phyloP scores from a whole-genome alignment of 2,888 invertebrate species.

The Trichopoda pennipes region DNA sequence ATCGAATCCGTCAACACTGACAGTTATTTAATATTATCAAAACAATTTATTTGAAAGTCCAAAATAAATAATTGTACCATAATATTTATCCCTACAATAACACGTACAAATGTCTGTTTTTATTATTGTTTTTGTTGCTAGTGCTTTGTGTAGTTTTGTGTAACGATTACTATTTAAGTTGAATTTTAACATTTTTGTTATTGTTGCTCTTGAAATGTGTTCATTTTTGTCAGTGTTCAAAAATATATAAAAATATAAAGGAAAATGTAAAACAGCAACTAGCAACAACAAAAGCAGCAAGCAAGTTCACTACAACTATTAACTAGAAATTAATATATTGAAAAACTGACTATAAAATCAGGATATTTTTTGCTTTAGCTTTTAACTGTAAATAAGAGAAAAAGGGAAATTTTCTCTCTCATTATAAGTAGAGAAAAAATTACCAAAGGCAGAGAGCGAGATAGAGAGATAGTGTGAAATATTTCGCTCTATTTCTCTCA shows the following conservation, averaged over 20 bases:
- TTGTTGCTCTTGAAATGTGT: constrained; percentile 58
- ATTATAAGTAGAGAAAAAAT: not conserved
- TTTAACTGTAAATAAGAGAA: constrained; percentile 11
- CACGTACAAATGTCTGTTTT: not conserved
- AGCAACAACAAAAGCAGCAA: constrained; percentile 51
- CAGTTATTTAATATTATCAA: no score
- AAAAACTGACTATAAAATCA: constrained; percentile 51
- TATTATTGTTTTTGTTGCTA: constrained; percentile 13
- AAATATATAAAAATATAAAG: constrained; percentile 4
- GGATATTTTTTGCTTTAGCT: constrained; percentile 21
- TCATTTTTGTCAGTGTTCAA: constrained; percentile 51
- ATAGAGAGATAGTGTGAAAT: not conserved
- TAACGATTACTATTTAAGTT: constrained; percentile 30
- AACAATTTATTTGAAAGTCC: no score
- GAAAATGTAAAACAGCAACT: not conserved
- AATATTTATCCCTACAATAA: not conserved
- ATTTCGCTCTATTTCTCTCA: not conserved
- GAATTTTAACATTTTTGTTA: constrained; percentile 32
- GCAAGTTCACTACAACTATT: constrained; percentile 66
- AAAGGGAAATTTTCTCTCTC: constrained; percentile 47
- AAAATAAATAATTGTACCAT: constrained; percentile 1
- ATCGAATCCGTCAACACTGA: no score
- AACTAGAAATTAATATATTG: constrained; percentile 63
- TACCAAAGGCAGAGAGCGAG: no score
- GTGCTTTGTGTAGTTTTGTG: constrained; percentile 42